Evolutionary conservation across 1,140 invertebrate species (phyloP).

Genomic region (Cotesia chilonis): DNA sequence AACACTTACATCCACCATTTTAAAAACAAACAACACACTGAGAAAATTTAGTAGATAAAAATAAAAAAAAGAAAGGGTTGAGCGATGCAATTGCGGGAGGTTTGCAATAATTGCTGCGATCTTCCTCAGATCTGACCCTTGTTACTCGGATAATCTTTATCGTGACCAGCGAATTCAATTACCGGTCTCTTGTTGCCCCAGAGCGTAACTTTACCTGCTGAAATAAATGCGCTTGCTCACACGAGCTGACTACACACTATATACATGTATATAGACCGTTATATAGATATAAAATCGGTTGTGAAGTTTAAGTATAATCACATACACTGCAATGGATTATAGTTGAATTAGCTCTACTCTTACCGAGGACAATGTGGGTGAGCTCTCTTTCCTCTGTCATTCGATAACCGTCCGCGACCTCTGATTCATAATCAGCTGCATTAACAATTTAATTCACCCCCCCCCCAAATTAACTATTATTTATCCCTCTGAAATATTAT

Average conservation of each 20-base stretch:
- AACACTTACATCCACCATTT: no score
- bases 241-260: no score
- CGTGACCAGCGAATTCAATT: slow-evolving; percentile 44
- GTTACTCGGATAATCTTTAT: slow-evolving; percentile 43
- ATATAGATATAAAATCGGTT: slow-evolving; percentile 12
- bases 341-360: background rate
- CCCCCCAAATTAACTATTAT: no score
- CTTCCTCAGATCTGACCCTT: slow-evolving; percentile 40
- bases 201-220: slow-evolving; percentile 26
- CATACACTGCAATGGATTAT: slow-evolving; percentile 1
- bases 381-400: slow-evolving; percentile 3
- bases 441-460: slow-evolving; percentile 16
- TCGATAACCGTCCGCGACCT: slow-evolving; percentile 7
- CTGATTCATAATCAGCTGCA: background rate
- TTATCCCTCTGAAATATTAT: no score
- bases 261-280: no score
- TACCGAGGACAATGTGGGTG: background rate
- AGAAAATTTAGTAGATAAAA: slow-evolving; percentile 6
- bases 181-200: slow-evolving; percentile 35
- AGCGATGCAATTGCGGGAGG: slow-evolving; percentile 15
- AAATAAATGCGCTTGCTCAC: slow-evolving; percentile 16
- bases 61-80: slow-evolving; percentile 13
- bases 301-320: slow-evolving; percentile 11
- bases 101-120: slow-evolving; percentile 37
- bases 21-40: background rate